Evolutionary conservation across 2,113 vertebrate species (phyloP).

Genomic region (Labeo rohita): DNA sequence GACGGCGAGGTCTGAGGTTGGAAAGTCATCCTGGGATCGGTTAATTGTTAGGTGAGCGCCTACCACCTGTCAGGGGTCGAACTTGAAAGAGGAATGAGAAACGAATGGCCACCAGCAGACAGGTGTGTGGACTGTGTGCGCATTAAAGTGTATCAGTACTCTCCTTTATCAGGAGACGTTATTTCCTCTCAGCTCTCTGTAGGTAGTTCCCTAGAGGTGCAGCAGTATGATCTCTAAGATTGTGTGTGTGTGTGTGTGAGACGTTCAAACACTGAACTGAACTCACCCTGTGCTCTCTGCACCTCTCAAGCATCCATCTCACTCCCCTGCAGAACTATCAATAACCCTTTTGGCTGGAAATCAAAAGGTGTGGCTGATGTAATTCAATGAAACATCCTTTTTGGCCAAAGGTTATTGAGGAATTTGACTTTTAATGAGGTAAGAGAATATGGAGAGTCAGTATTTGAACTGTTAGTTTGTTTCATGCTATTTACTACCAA

Average conservation of each 20-base stretch:
- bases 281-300: constrained; percentile 37
- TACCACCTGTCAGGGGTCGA: constrained; percentile 2
- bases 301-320: constrained; percentile 20
- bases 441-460: not conserved
- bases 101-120: not conserved
- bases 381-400: constrained; percentile 38
- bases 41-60: not conserved
- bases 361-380: constrained; percentile 33
- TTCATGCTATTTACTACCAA: not conserved
- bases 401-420: constrained; percentile 19
- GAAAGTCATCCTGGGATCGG: not conserved
- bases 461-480: not conserved
- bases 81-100: not conserved
- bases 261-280: constrained; percentile 37
- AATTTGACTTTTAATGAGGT: constrained; percentile 24
- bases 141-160: constrained; percentile 13
- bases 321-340: constrained; percentile 40
- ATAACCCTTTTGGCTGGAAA: constrained; percentile 38
- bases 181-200: constrained; percentile 28
- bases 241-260: constrained; percentile 26
- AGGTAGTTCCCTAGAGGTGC: constrained; percentile 35
- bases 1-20: not conserved
- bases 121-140: not conserved
- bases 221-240: not conserved
- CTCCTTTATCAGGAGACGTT: constrained; percentile 39